Base-by-base conservation (phyloP, 2,888 invertebrate species). In the Scrobipalpa costella region DNA sequence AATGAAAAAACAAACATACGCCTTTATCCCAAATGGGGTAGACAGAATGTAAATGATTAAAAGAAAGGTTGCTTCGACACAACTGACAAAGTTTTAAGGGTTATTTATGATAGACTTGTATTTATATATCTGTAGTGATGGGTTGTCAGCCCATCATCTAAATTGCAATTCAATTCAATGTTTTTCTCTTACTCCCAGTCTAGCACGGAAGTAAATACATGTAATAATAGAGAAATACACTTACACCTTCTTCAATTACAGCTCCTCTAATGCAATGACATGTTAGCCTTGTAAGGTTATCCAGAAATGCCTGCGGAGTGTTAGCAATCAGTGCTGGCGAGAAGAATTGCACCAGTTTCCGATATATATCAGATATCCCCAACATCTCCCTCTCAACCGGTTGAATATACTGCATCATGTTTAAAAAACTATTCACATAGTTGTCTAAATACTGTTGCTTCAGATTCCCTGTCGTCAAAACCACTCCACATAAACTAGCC, bases 371-470 rank as follows among this genome's bases (percentile, higher is more conserved):
- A 7, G 90, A 81, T 66, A 91, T 85, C 0, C 90, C 89, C 19
- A 90, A 75, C 86, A 91, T 85, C 72, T 91, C 91, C 60, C 85
- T 78, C 33, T 88, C 88, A 27, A 78, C 74, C 0, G 90, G 90
- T 69, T 90, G 88, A 64, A 90, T 88, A 49, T 85, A 86, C 13
- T 81, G 78, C 81, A 91, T 80, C 80, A 90, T 89, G 64, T 86
- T 86, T 69, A 91, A 72, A 64, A 91, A 91, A 68, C 86, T 82
- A 64, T 81, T 88, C 1, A 90, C 90, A 69, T 90, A 91, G 68
- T 89, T 88, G 68, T 90, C 86, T 66, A 90, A 81, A 73, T 91
- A 91, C 66, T 88, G 86, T 66, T 87, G 87, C 70, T 90, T 91
- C 5, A 86, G 67, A 67, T 84, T 83, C 65, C 75, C 80, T 5